Evolutionary conservation across 2,888 invertebrate genomes (phyloP).

Genomic region (Noctua janthe): DNA sequence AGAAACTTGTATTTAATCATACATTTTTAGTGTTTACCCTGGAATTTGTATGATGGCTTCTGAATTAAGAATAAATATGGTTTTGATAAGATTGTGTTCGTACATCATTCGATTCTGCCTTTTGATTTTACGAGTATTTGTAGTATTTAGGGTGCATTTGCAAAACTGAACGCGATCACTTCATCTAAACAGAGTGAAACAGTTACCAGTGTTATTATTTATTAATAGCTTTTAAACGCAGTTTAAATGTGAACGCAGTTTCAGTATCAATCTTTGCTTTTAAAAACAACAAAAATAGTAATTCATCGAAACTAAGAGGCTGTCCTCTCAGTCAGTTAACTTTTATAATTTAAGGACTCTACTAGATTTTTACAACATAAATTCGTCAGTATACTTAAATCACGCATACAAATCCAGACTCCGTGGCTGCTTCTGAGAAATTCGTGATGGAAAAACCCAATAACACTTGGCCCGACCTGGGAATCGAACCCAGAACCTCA

Average conservation of each 20-base stretch:
- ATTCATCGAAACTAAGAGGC: neutral
- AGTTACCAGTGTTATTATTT: neutral
- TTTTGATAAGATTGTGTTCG: neutral
- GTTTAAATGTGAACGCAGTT: neutral
- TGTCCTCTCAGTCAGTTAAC: neutral
- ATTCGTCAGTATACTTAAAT: neutral
- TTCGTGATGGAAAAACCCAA: too few species aligned
- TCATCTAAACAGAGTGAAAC: neutral
- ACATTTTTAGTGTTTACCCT: conserved; percentile 47
- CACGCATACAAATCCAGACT: too few species aligned
- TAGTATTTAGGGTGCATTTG: too few species aligned
- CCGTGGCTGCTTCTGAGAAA: too few species aligned
- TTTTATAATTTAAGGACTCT: neutral
- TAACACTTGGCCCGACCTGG: too few species aligned
- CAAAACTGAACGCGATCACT: neutral
- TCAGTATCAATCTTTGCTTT: neutral
- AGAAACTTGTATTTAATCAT: conserved; percentile 58
- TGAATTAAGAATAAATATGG: conserved; percentile 23
- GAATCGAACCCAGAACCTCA: too few species aligned
- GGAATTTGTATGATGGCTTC: conserved; percentile 43
- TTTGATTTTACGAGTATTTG: neutral
- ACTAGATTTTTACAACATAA: neutral
- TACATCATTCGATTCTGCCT: neutral
- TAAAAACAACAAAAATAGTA: neutral
- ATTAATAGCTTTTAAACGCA: too few species aligned